Conservation (phyloP, 2,888 invertebrate genomes). For the Capitulum mitella region DNA sequence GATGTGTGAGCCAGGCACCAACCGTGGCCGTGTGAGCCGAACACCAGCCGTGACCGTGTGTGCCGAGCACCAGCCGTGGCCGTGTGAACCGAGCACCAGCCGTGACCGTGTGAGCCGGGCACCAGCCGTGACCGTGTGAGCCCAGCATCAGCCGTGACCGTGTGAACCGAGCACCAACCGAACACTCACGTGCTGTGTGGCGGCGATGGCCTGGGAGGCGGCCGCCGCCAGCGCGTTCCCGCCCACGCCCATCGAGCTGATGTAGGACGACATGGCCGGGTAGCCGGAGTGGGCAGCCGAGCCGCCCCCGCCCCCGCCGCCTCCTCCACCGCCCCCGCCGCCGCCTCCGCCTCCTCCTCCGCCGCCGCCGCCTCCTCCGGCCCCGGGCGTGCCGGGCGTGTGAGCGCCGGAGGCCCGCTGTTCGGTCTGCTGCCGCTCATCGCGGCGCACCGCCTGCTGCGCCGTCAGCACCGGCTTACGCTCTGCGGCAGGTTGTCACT, state of each 20-base stretch:
- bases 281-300: neutral
- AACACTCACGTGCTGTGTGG: conserved; percentile 73
- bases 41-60: no score
- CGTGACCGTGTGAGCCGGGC: no score
- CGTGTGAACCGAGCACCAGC: no score
- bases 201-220: conserved; percentile 91
- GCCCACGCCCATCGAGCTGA: conserved; percentile 70
- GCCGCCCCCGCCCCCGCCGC: neutral
- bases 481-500: neutral
- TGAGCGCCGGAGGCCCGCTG: neutral
- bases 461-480: conserved; percentile 15
- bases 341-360: no score
- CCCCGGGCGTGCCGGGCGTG: neutral
- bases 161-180: no score
- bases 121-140: no score
- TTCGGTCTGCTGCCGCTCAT: neutral
- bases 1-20: no score
- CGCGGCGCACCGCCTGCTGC: conserved; percentile 8
- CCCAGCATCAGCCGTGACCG: no score
- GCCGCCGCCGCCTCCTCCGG: no score
- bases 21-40: no score
- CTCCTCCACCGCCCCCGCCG: neutral
- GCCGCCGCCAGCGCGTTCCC: conserved; percentile 85
- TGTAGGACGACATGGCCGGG: conserved; percentile 39
- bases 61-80: no score